Base-by-base conservation (phyloP, 2,797 vertebrate species). In the Cuniculus paca region DNA sequence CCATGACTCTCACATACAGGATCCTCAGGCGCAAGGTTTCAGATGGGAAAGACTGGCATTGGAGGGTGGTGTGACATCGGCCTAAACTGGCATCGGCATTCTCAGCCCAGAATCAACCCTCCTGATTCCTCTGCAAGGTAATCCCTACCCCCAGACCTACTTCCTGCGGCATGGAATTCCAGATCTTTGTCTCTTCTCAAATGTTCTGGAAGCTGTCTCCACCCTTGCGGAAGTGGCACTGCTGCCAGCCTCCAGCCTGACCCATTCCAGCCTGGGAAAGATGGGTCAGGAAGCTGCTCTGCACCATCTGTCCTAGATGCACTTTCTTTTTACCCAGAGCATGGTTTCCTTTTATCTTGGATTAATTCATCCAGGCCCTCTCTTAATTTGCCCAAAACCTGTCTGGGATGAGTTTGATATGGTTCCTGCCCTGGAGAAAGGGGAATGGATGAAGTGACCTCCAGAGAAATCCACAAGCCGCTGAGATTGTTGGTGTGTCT, bases 371-470 rank as follows among this genome's bases (percentile, higher is more conserved):
- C 24, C 72, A 89, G 50, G 48, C 13, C 28, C 52, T 24, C 4
- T 6, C 24, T 14, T 86, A 42, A 20, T 86, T 96, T 63, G 54
- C 3, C 42, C 36, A 39, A 31, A 81, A 26, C 36, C 48, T 26
- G 34, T 94, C 85, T 95, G 56, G 78, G 54, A 70, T 84, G 70
- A 84, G 87, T 77, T 84, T 68, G 54, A 84, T 82, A 95, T 31
- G 86, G 31, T 87, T 84, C 56, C 54, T 85, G 42, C 80, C 39
- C 89, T 88, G n/a, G 36, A 90, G 34, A 48, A 39, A 13, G 42
- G 22, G 48, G 42, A 26, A 52, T 60, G 36, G 92, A 17, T 60
- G 56, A 88, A 60, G 54, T 91, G 60, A 83, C 68, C 45, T 91
- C 81, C 48, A 65, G 60, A 81, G 61, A 60, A 89, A 52, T 75